Percentiles rank a stretch among this genome's conserved stretches.
phyloP scores from a whole-genome alignment of 2,113 vertebrate species.

The Tauraco erythrolophus region DNA sequence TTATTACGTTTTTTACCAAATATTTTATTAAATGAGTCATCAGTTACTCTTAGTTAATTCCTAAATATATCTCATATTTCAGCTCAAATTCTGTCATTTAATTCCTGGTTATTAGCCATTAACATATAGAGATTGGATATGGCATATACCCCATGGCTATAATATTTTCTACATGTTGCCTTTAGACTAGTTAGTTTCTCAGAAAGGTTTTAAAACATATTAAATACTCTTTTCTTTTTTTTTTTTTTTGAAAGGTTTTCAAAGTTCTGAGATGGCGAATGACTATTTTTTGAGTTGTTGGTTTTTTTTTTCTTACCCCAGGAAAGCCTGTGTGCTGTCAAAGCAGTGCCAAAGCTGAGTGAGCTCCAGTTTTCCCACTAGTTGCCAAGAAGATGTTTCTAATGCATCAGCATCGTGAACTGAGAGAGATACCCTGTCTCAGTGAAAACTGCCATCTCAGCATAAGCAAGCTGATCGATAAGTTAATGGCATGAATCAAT shows the following conservation, averaged over 20 bases:
- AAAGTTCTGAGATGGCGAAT: background rate
- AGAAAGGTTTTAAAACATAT: background rate
- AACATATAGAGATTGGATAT: background rate
- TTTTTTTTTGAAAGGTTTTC: background rate
- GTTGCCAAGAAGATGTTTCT: background rate
- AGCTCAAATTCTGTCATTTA: background rate
- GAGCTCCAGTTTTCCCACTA: background rate
- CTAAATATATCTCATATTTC: background rate
- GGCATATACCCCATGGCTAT: background rate
- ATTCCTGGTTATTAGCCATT: background rate
- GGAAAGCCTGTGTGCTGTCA: background rate
- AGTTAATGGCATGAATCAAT: conserved; percentile 90
- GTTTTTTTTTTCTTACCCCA: background rate
- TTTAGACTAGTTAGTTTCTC: background rate
- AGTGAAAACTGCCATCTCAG: conserved; percentile 82
- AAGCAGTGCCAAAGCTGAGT: background rate
- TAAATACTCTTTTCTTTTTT: background rate
- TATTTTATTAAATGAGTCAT: background rate
- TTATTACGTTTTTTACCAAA: background rate
- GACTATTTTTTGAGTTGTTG: background rate
- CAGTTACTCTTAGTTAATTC: background rate
- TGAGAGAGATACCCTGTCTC: background rate
- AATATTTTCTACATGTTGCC: background rate
- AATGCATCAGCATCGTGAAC: background rate
- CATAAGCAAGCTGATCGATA: conserved; percentile 83